A percentile compares a stretch with the other conserved stretches of the same genome.
phyloP scores from a whole-genome alignment of 2,888 invertebrate genomes.

The Timandra comae region DNA sequence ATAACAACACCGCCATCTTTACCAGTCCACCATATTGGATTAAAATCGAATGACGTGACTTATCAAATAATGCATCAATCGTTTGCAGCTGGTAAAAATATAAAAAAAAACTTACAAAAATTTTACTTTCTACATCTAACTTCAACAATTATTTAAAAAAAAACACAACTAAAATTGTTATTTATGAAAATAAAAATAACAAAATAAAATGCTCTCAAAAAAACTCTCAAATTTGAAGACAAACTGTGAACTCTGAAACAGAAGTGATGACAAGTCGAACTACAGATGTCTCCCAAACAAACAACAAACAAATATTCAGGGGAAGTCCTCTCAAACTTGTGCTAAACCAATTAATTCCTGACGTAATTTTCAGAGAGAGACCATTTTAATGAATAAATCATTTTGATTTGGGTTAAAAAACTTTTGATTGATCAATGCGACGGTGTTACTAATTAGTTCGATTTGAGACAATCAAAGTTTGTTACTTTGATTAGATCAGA shows the following conservation, averaged over 20 bases:
- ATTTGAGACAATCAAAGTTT: slow-evolving; percentile 33
- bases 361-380: slow-evolving; percentile 13
- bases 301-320: slow-evolving; percentile 11
- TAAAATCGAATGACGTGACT: too few species aligned
- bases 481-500: slow-evolving; percentile 13
- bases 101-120: too few species aligned
- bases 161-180: too few species aligned
- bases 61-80: too few species aligned
- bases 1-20: too few species aligned
- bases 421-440: slow-evolving; percentile 36
- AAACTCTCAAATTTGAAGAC: too few species aligned
- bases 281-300: slow-evolving; percentile 11
- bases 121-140: too few species aligned
- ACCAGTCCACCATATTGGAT: too few species aligned
- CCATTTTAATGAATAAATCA: slow-evolving; percentile 27
- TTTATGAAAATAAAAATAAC: too few species aligned
- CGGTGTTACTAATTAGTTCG: slow-evolving; percentile 38
- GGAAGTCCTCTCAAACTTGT: slow-evolving; percentile 6
- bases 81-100: too few species aligned
- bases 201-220: too few species aligned
- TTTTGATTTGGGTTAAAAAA: slow-evolving; percentile 36
- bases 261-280: slow-evolving; percentile 7
- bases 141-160: too few species aligned
- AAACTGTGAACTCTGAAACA: background rate
- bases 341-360: slow-evolving; percentile 15